These are phyloP conservation scores for Scaptodrosophila lebanonensis DNA, from an alignment of 1,140 invertebrate species.

Conservation along the genomic window DNA sequence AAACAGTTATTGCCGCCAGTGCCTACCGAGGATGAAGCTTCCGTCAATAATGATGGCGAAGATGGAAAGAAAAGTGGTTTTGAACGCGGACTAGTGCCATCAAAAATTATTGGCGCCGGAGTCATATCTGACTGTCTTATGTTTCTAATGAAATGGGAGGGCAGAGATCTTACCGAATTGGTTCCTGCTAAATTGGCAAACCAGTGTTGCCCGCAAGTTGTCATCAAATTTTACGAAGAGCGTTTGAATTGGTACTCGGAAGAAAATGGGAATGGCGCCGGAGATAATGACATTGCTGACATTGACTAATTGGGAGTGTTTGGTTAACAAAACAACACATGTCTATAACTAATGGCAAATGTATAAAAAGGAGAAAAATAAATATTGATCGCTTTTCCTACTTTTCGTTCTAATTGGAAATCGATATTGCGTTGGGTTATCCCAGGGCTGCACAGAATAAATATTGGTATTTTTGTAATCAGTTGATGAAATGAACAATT, in stretches of 20 bases:
- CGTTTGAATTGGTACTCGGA: slow-evolving; percentile 95
- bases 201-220: slow-evolving; percentile 93
- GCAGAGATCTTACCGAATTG: slow-evolving; percentile 93
- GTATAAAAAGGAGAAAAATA: too few species aligned
- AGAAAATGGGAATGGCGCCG: too few species aligned
- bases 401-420: too few species aligned
- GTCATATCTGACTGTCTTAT: slow-evolving; percentile 94
- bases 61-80: slow-evolving; percentile 81
- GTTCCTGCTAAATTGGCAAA: slow-evolving; percentile 94
- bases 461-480: too few species aligned
- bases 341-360: too few species aligned
- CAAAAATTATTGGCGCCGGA: slow-evolving; percentile 95
- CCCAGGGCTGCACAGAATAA: too few species aligned
- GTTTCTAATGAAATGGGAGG: slow-evolving; percentile 98
- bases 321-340: too few species aligned
- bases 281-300: slow-evolving; percentile 84
- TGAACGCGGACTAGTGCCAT: slow-evolving; percentile 92
- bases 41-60: slow-evolving; percentile 1
- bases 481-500: too few species aligned
- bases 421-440: too few species aligned
- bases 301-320: too few species aligned
- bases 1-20: too few species aligned
- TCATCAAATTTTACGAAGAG: slow-evolving; percentile 97
- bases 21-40: slow-evolving; percentile 81
- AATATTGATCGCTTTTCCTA: too few species aligned